Evolutionary conservation across 2,888 invertebrate species (phyloP).

Genomic region (Blomia tropicalis): DNA sequence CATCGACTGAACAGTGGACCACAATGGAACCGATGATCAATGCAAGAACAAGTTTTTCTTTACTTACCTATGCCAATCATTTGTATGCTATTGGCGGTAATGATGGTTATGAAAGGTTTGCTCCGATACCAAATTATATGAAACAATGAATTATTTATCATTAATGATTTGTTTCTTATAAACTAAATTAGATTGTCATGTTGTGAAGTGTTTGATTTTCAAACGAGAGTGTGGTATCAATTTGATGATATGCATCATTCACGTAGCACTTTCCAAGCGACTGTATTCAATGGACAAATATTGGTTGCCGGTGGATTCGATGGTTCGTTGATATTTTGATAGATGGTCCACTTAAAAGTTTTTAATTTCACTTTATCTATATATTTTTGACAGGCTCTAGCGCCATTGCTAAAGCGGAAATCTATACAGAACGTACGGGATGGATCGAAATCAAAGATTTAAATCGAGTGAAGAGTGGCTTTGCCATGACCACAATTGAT

Average conservation of each 20-base stretch:
- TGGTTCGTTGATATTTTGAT: no score
- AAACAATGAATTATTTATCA: not conserved
- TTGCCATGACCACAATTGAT: not conserved
- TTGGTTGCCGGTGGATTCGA: not conserved
- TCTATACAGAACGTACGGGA: not conserved
- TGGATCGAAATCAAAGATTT: not conserved
- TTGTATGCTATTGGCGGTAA: slow-evolving; percentile 66
- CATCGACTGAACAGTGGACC: slow-evolving; percentile 53
- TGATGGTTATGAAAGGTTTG: slow-evolving; percentile 53
- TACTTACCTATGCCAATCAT: slow-evolving; percentile 49
- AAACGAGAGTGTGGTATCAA: not conserved
- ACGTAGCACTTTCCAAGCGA: not conserved
- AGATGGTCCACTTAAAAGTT: no score
- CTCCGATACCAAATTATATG: slow-evolving; percentile 22
- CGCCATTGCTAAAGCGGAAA: not conserved
- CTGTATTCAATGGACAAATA: not conserved
- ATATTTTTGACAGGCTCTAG: no score
- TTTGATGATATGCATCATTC: not conserved
- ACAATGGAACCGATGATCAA: slow-evolving; percentile 46
- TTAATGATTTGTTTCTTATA: not conserved
- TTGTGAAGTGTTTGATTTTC: not conserved
- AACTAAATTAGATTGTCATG: no score
- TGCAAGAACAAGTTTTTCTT: slow-evolving; percentile 59
- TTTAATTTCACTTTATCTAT: no score
- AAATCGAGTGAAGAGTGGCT: not conserved